Base-by-base conservation (phyloP, 2,113 vertebrate species). In the Ctenodactylus gundi region DNA sequence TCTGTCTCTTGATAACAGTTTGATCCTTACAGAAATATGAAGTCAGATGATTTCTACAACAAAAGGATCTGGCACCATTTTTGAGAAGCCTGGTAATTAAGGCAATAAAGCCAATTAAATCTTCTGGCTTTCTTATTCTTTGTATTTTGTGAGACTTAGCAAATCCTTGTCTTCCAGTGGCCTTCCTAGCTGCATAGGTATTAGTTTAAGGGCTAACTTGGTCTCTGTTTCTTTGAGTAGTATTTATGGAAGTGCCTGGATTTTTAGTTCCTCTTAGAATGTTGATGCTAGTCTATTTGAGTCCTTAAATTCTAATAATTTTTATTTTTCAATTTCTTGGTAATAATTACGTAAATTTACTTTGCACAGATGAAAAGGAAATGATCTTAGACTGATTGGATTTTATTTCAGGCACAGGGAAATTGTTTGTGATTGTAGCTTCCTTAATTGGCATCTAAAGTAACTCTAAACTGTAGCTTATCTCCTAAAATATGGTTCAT, bases 391-490 rank as follows among this genome's bases (percentile, higher is more conserved):
- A 88, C 77, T 93, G n/a, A 81, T 90, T 97, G 91, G 85, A 93
- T 97, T 92, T 92, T 83, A 1, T 85, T 88, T 62, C 10, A 0
- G 81, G 6, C 13, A 36, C 25, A 53, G 84, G 57, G 49, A 87
- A 92, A 18, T 83, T 85, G 55, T 12, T 96, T 97, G 29, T 77
- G 25, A 3, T 76, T 15, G 90, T 39, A 96, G 76, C 81, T 67
- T 53, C 36, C 21, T 75, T 88, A 81, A 95, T 77, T 96, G 85
- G 15, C 85, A 62, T 8, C 0, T 78, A 82, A 94, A 95, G 57
- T 78, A 95, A 93, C 90, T 83, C 95, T 95, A 85, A 96, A 93
- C 67, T 76, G 90, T 95, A 90, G 60, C 67, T 97, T 94, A 93
- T 89, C 57, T 95, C 60, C 0, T 84, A 93, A 93, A 95, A 94